phyloP scores from a whole-genome alignment of 2,797 vertebrate species.

The Florisuga fusca region DNA sequence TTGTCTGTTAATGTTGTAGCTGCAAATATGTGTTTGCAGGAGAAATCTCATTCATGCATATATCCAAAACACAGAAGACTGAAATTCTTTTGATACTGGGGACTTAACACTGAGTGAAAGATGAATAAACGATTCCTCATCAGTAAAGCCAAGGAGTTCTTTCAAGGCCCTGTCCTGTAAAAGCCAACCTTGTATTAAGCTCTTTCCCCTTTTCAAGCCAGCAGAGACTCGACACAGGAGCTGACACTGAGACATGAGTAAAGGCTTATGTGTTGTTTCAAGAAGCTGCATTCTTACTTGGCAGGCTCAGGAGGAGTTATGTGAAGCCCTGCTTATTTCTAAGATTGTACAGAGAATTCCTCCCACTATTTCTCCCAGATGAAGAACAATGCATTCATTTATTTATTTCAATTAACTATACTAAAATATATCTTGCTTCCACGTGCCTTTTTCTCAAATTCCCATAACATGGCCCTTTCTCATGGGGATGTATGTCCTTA shows the following conservation, averaged over 20 bases:
- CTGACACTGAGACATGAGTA: neutral
- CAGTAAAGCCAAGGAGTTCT: neutral
- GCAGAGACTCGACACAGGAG: neutral
- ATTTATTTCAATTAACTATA: slow-evolving; percentile 57
- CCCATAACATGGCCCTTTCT: slow-evolving; percentile 38
- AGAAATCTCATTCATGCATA: neutral
- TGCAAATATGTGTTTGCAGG: neutral
- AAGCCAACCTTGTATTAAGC: neutral
- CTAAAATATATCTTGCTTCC: slow-evolving; percentile 35
- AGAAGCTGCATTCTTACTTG: slow-evolving; percentile 40
- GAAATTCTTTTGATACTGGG: neutral
- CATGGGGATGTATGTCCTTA: neutral
- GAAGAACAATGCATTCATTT: slow-evolving; percentile 45
- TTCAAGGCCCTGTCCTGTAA: neutral
- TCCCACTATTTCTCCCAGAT: slow-evolving; percentile 50
- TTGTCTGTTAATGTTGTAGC: neutral
- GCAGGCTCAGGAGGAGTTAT: slow-evolving; percentile 39
- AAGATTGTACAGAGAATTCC: slow-evolving; percentile 59
- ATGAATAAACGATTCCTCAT: neutral
- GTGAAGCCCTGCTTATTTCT: slow-evolving; percentile 47
- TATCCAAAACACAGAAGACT: neutral
- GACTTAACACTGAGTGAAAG: neutral
- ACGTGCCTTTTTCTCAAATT: slow-evolving; percentile 7
- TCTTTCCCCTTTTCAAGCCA: neutral
- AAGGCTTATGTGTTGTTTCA: neutral